Percentiles rank a stretch among this genome's conserved stretches.
These are phyloP conservation scores for Hedya salicella DNA, from an alignment of 2,888 invertebrate species.

Conservation along the genomic window DNA sequence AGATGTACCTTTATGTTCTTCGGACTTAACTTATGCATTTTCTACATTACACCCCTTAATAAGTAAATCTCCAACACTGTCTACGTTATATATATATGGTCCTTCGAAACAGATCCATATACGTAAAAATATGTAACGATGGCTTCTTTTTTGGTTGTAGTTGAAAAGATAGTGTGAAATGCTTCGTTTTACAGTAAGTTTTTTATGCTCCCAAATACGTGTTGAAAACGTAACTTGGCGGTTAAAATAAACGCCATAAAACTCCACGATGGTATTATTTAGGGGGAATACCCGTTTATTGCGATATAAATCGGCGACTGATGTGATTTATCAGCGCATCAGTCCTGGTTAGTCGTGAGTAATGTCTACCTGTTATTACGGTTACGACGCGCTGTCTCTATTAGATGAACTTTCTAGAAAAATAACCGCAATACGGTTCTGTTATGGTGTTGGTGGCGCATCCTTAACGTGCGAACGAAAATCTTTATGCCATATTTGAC, in stretches of 20 bases:
- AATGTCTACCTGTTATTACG: constrained; percentile 74
- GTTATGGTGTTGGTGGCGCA: constrained; percentile 26
- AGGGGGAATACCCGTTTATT: constrained; percentile 76
- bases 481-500: background rate
- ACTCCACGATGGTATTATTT: constrained; percentile 73
- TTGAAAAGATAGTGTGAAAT: background rate
- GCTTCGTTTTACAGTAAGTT: background rate
- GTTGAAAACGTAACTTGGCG: constrained; percentile 5
- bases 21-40: no score
- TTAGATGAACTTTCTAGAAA: constrained; percentile 36
- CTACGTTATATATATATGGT: no score
- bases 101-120: no score
- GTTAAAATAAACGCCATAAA: constrained; percentile 60
- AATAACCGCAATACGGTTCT: constrained; percentile 10
- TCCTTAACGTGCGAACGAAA: background rate
- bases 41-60: no score
- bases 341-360: constrained; percentile 79
- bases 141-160: no score
- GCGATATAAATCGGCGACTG: constrained; percentile 81
- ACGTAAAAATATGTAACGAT: no score
- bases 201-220: background rate
- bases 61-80: no score
- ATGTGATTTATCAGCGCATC: constrained; percentile 83
- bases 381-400: constrained; percentile 67
- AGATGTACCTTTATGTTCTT: no score